Evolutionary conservation across 92 coral and sea anemone species (phyloP).

Genomic region (Parazoanthus atlanticus): DNA sequence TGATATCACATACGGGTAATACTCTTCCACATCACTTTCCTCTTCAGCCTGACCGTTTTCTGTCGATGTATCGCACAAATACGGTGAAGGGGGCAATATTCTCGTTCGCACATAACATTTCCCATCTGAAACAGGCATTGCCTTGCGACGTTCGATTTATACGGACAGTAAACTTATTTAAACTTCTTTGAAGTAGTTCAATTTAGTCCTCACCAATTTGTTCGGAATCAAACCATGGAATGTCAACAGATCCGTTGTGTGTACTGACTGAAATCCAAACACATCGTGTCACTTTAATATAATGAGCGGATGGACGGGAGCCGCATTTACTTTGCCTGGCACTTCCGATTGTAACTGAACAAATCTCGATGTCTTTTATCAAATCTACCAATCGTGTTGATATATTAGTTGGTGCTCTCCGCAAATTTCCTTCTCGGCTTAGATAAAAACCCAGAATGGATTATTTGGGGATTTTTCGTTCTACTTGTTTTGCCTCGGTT

Average conservation of each 20-base stretch:
- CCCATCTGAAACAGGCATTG: slow-evolving; percentile 52
- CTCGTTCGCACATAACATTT: slow-evolving; percentile 43
- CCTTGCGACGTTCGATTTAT: slow-evolving; percentile 48
- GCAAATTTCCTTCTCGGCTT: slow-evolving; percentile 74
- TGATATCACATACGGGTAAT: slow-evolving; percentile 86
- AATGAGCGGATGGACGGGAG: slow-evolving; percentile 59
- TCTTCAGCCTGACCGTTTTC: slow-evolving; percentile 43
- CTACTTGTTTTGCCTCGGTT: slow-evolving; percentile 4
- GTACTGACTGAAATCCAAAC: slow-evolving; percentile 50
- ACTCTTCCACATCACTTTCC: slow-evolving; percentile 81
- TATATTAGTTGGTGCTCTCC: slow-evolving; percentile 73
- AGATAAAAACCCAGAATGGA: slow-evolving; percentile 2
- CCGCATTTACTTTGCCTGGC: slow-evolving; percentile 83
- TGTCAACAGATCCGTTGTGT: slow-evolving; percentile 45
- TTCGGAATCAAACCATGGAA: slow-evolving; percentile 14
- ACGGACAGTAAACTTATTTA: slow-evolving; percentile 4
- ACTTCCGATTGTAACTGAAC: slow-evolving; percentile 91
- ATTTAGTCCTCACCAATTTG: neutral
- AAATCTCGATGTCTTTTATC: slow-evolving; percentile 80
- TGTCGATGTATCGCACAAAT: slow-evolving; percentile 32
- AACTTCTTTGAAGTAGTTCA: neutral
- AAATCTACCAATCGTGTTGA: slow-evolving; percentile 75
- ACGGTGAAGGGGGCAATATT: slow-evolving; percentile 42
- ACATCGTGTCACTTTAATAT: slow-evolving; percentile 59
- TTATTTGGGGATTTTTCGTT: slow-evolving; percentile 4